Percentiles rank a stretch among this genome's conserved stretches.
Evolutionary conservation across 2,113 vertebrate genomes (phyloP).

Genomic region (Bubalus kerabau): DNA sequence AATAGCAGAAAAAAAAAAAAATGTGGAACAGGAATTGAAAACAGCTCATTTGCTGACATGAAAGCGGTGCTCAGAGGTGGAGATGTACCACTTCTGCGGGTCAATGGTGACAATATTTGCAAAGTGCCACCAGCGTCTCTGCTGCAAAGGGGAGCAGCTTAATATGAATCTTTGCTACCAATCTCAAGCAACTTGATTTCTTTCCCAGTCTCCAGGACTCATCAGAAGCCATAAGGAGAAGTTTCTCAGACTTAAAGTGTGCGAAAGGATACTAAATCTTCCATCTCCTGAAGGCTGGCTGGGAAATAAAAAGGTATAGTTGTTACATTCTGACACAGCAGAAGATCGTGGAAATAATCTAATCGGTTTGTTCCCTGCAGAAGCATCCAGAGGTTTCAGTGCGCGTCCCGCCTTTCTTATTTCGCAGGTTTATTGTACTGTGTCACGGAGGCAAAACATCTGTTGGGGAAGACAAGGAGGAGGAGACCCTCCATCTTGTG

Average conservation of each 20-base stretch:
- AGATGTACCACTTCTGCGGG: constrained; percentile 54
- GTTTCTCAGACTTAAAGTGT: constrained; percentile 72
- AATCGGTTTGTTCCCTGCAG: constrained; percentile 48
- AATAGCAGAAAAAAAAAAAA: neutral
- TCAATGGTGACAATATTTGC: constrained; percentile 59
- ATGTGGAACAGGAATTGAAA: constrained; percentile 45
- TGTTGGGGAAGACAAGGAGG: neutral
- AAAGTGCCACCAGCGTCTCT: constrained; percentile 61
- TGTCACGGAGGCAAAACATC: constrained; percentile 49
- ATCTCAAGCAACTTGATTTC: constrained; percentile 70
- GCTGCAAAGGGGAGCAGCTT: constrained; percentile 62
- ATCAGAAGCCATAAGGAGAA: constrained; percentile 73
- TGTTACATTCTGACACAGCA: constrained; percentile 71
- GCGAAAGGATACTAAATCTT: constrained; percentile 72
- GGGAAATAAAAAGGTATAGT: constrained; percentile 75
- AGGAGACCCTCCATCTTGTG: neutral
- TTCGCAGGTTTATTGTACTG: constrained; percentile 36
- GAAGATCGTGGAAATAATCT: constrained; percentile 64
- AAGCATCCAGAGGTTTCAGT: constrained; percentile 12
- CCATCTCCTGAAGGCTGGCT: constrained; percentile 71
- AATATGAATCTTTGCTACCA: constrained; percentile 26
- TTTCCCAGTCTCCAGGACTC: constrained; percentile 75
- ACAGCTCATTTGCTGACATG: constrained; percentile 64
- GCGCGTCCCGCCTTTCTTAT: constrained; percentile 5
- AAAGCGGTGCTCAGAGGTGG: constrained; percentile 50